Evolutionary conservation across 2,888 invertebrate genomes (phyloP).

Genomic region (Apeira syringaria): DNA sequence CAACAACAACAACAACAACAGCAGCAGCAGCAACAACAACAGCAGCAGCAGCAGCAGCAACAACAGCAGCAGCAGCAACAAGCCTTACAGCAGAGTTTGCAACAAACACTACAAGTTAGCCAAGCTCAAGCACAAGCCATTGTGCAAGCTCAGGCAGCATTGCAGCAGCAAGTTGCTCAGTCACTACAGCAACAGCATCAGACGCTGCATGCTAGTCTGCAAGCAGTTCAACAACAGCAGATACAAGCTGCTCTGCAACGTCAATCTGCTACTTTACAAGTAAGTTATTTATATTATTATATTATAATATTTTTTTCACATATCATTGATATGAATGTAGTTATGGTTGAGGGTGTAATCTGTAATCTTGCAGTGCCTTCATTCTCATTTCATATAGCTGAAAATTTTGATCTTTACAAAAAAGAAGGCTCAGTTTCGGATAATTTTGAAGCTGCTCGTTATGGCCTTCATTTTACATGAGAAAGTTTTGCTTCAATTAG

Average conservation of each 20-base stretch:
- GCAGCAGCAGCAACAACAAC: conserved; percentile 37
- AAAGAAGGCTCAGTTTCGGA: too few species aligned
- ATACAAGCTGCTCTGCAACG: conserved; percentile 76
- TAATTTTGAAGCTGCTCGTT: too few species aligned
- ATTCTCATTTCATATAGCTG: too few species aligned
- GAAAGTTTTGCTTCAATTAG: too few species aligned
- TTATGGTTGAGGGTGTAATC: too few species aligned
- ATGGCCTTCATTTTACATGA: too few species aligned
- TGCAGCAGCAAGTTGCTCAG: conserved; percentile 76
- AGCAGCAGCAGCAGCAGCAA: conserved; percentile 47
- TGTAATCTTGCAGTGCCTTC: too few species aligned
- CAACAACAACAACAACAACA: conserved; percentile 53
- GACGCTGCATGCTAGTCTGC: conserved; percentile 71
- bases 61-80: conserved; percentile 55
- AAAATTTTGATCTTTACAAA: too few species aligned
- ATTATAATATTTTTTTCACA: too few species aligned
- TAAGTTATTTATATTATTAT: conserved; percentile 33
- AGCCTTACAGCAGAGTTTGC: conserved; percentile 62
- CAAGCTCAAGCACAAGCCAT: conserved; percentile 75
- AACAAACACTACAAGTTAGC: conserved; percentile 70
- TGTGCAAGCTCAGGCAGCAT: conserved; percentile 70
- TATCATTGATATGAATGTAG: too few species aligned
- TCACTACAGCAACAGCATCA: conserved; percentile 75
- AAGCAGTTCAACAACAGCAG: conserved; percentile 76
- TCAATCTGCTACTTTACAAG: conserved; percentile 76